Conservation (phyloP, 1,140 invertebrate species). For the Plodia interpunctella region DNA sequence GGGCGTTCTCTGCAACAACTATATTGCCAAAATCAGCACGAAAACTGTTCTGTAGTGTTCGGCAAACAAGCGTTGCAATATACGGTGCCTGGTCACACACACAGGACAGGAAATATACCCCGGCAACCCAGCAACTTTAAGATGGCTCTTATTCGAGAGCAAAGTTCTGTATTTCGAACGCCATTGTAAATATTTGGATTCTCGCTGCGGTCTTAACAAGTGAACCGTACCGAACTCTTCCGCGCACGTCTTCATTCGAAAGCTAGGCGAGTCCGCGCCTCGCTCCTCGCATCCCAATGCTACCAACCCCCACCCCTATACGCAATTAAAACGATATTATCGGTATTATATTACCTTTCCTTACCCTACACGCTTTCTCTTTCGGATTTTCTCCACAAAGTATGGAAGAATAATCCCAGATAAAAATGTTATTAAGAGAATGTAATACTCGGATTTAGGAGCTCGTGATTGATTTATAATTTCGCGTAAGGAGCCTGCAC, state of each 20-base stretch:
- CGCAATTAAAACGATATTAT: conserved; percentile 63
- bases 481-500: not conserved
- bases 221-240: conserved; percentile 50
- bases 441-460: conserved; percentile 4
- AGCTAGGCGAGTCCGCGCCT: conserved; percentile 34
- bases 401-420: conserved; percentile 14
- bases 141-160: conserved; percentile 55
- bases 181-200: conserved; percentile 58
- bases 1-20: conserved; percentile 23
- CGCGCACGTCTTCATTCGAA: conserved; percentile 41
- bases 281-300: conserved; percentile 49
- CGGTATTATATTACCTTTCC: conserved; percentile 30
- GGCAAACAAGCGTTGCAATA: conserved; percentile 57
- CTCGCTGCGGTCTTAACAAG: conserved; percentile 53
- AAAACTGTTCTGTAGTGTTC: conserved; percentile 53
- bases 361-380: not conserved
- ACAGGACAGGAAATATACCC: conserved; percentile 50
- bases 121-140: conserved; percentile 42
- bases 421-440: conserved; percentile 16
- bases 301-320: conserved; percentile 23
- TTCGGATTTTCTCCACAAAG: conserved; percentile 18
- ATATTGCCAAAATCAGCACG: conserved; percentile 56
- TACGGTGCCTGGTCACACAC: conserved; percentile 47
- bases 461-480: conserved; percentile 10
- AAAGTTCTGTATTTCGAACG: conserved; percentile 59